phyloP scores from a whole-genome alignment of 2,797 vertebrate genomes.

The Halcyon badia region DNA sequence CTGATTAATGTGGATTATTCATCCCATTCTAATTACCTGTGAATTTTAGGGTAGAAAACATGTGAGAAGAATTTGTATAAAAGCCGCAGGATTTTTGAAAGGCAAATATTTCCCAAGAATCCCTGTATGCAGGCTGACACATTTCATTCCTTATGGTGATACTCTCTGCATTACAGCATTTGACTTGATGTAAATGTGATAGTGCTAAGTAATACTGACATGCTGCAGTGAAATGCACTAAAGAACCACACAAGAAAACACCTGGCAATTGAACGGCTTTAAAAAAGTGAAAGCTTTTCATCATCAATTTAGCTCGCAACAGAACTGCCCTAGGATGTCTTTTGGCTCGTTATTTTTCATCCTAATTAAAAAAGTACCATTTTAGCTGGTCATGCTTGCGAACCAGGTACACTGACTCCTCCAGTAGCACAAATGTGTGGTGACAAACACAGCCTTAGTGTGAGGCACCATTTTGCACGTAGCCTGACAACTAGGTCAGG shows the following conservation, averaged over 20 bases:
- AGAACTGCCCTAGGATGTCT: constrained; percentile 28
- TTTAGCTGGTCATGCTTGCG: background rate
- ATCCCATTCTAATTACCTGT: constrained; percentile 74
- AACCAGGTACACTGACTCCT: background rate
- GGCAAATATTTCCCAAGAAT: constrained; percentile 74
- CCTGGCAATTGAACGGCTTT: constrained; percentile 60
- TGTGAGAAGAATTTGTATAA: constrained; percentile 75
- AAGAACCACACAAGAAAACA: constrained; percentile 67
- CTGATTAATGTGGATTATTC: constrained; percentile 78
- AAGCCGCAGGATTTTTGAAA: constrained; percentile 73
- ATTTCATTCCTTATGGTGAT: constrained; percentile 69
- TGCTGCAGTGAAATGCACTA: constrained; percentile 54
- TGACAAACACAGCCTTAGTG: background rate
- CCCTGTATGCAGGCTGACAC: constrained; percentile 58
- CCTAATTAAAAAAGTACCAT: constrained; percentile 22
- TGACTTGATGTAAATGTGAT: constrained; percentile 71
- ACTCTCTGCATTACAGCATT: constrained; percentile 69
- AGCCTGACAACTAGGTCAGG: constrained; percentile 14
- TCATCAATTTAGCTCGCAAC: constrained; percentile 52
- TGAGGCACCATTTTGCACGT: background rate
- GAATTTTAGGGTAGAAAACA: constrained; percentile 78
- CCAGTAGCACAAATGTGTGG: background rate
- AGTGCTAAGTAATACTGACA: constrained; percentile 74
- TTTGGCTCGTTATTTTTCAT: background rate
- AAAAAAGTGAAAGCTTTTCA: constrained; percentile 62